Conservation (phyloP, 2,888 invertebrate species). For the Notodonta ziczac region DNA sequence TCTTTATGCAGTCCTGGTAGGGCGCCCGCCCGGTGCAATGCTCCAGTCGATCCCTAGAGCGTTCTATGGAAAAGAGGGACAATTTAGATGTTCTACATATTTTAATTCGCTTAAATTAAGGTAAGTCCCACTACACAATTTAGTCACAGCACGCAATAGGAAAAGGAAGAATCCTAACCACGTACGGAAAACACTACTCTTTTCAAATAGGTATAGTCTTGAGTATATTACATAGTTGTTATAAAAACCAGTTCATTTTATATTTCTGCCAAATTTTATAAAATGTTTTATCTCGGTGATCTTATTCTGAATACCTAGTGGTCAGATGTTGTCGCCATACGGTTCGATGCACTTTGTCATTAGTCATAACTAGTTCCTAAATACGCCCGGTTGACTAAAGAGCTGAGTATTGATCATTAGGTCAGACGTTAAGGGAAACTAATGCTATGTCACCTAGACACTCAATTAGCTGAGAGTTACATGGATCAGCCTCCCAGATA, state of each 20-base stretch:
- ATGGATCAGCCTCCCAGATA: too few relatives aligned
- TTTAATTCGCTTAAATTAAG: too few relatives aligned
- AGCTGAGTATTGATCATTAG: background rate
- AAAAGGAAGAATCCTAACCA: background rate
- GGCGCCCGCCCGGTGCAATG: too few relatives aligned
- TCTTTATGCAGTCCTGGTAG: too few relatives aligned
- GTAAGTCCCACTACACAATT: too few relatives aligned
- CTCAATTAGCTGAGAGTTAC: too few relatives aligned
- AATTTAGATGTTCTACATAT: too few relatives aligned
- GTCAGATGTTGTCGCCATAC: slow-evolving; percentile 37
- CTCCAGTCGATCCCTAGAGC: too few relatives aligned
- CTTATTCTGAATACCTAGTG: slow-evolving; percentile 39
- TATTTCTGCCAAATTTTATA: slow-evolving; percentile 46
- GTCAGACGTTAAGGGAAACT: too few relatives aligned
- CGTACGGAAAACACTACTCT: background rate
- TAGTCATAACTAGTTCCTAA: slow-evolving; percentile 39
- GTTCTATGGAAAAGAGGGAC: too few relatives aligned
- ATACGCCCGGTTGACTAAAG: slow-evolving; percentile 15
- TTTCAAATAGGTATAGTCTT: background rate
- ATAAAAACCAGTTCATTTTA: slow-evolving; percentile 47
- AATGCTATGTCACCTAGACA: too few relatives aligned
- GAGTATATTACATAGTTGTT: background rate
- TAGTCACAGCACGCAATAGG: background rate
- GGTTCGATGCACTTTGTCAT: slow-evolving; percentile 57
- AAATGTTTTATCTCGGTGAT: slow-evolving; percentile 48